Evolutionary conservation across 2,888 invertebrate species (phyloP), one percentile per base, ranked within the genome.

Genomic region (Tupiocoris notatus): DNA sequence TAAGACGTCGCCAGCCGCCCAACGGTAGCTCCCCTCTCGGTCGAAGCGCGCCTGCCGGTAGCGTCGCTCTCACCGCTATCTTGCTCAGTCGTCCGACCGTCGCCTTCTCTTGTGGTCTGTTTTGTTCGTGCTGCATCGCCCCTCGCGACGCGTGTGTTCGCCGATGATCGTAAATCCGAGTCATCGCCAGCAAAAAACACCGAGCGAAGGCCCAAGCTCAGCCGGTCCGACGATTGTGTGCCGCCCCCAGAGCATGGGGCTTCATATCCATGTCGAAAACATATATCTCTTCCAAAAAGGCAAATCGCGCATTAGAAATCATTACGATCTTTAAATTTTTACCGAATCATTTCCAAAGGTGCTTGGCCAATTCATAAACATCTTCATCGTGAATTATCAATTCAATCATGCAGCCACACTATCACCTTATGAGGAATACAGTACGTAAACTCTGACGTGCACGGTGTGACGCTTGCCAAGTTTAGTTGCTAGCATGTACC

Each of bases 241-340:
- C 67, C 67, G 67, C 67, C 67, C 67, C 67, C 67, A 56, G 21
- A 56, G 67, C 21, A 67, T 67, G 67, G 67, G 67, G 17, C 22
- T n/a, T 56, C 67, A 17, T 56, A 22, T 67, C 67, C 67, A 57
- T 65, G 65, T 39, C 67, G 56, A 67, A 67, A 67, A 39, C 39
- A 39, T 39, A 39, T 39, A 56, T 56, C 57, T 56, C 67, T 56
- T 57, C 57, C 20, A 67, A 57, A 67, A 67, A 67, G 67, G 67
- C 67, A 67, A 67, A 67, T 67, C 22, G 21, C n/a, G n/a, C n/a
- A n/a, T n/a, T n/a, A n/a, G n/a, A n/a, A n/a, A n/a, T n/a, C n/a
- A n/a, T n/a, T n/a, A n/a, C n/a, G n/a, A n/a, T n/a, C n/a, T n/a
- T n/a, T n/a, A n/a, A n/a, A n/a, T n/a, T n/a, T n/a, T n/a, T n/a